Conservation (phyloP, 2,888 invertebrate species). For the Punctoribates punctum region DNA sequence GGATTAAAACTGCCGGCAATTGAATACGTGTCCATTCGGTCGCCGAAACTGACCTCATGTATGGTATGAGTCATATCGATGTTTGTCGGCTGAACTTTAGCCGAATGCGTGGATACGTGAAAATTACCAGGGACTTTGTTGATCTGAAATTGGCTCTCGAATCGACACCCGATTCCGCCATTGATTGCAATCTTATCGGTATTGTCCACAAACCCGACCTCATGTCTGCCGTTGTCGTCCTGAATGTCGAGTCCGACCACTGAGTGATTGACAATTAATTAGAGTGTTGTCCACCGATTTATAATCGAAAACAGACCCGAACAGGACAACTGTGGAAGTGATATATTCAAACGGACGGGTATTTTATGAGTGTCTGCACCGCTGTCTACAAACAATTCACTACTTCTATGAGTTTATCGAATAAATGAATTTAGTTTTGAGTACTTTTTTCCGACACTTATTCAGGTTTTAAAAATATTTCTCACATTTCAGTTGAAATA, state of each 20-base stretch:
- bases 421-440: constrained; percentile 7
- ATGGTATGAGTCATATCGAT: constrained; percentile 60
- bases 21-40: constrained; percentile 44
- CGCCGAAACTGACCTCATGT: constrained; percentile 57
- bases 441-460: neutral
- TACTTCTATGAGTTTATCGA: constrained; percentile 53
- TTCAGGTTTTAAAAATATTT: too few species aligned
- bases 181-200: constrained; percentile 56
- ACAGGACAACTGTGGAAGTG: constrained; percentile 57
- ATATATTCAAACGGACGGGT: constrained; percentile 58
- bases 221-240: constrained; percentile 62
- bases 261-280: constrained; percentile 48
- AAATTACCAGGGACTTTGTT: constrained; percentile 60
- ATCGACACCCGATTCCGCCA: constrained; percentile 56
- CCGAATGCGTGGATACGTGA: constrained; percentile 61
- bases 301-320: constrained; percentile 53
- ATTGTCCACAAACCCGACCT: constrained; percentile 61
- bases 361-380: constrained; percentile 54
- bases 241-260: constrained; percentile 61
- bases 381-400: constrained; percentile 59
- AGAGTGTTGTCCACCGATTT: neutral
- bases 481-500: constrained; percentile 58
- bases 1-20: constrained; percentile 59
- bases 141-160: constrained; percentile 55
- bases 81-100: constrained; percentile 56